Evolutionary conservation across 1,140 invertebrate genomes (phyloP).

Genomic region (Charaxes varanes): DNA sequence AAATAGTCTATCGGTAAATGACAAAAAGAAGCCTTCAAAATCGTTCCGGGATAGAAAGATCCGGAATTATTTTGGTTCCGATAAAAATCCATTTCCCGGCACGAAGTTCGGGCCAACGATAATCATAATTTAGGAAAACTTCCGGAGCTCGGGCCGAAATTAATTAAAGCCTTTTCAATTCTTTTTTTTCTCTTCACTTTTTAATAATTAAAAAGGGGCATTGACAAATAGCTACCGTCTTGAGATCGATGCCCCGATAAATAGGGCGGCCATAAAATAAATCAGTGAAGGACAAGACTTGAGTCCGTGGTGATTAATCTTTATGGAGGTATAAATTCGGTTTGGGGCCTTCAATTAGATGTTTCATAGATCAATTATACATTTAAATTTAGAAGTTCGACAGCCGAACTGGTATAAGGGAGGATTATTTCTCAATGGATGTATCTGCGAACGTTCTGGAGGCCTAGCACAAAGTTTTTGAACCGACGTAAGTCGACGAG

Average conservation of each 20-base stretch:
- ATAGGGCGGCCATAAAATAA: slow-evolving; percentile 17
- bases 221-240: slow-evolving; percentile 65
- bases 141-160: slow-evolving; percentile 38
- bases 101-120: slow-evolving; percentile 38
- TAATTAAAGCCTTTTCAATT: slow-evolving; percentile 62
- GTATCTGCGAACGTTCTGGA: too few species aligned
- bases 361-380: too few species aligned
- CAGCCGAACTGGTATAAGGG: too few species aligned
- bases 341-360: not conserved
- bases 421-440: too few species aligned
- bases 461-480: too few species aligned
- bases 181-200: slow-evolving; percentile 46
- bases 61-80: slow-evolving; percentile 27
- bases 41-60: too few species aligned
- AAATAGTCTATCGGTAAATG: too few species aligned
- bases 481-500: too few species aligned
- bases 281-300: slow-evolving; percentile 6
- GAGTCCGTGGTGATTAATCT: not conserved
- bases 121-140: slow-evolving; percentile 61
- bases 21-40: slow-evolving; percentile 1
- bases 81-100: slow-evolving; percentile 21
- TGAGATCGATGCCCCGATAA: slow-evolving; percentile 56
- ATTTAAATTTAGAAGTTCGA: too few species aligned
- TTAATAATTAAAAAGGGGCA: slow-evolving; percentile 67
- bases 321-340: not conserved